Conservation (phyloP, 2,797 vertebrate genomes). For the Sparus aurata region DNA sequence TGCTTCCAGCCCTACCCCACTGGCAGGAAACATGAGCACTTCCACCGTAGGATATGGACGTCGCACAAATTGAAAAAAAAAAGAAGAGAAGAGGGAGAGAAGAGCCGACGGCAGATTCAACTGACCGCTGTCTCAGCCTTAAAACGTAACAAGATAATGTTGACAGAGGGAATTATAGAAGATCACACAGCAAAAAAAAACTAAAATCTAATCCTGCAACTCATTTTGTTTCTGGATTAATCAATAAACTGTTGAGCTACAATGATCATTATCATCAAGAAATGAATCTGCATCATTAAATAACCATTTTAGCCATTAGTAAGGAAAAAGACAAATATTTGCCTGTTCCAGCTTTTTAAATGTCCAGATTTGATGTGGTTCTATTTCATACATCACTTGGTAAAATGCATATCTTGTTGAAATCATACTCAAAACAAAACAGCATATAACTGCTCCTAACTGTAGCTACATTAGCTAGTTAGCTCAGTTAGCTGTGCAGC, state of each 20-base stretch:
- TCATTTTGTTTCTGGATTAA: background rate
- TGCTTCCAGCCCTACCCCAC: conserved; percentile 86
- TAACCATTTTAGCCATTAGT: background rate
- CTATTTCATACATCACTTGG: background rate
- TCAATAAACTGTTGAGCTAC: background rate
- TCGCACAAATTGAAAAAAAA: conserved; percentile 66
- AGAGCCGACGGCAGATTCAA: conserved; percentile 51
- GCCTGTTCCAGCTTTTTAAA: background rate
- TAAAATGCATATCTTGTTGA: background rate
- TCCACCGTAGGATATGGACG: conserved; percentile 81
- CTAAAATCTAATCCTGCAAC: background rate
- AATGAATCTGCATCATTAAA: background rate
- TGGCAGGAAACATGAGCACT: conserved; percentile 84
- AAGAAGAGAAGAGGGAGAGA: background rate
- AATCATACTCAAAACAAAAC: no score
- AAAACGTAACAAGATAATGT: conserved; percentile 18
- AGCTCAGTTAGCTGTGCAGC: no score
- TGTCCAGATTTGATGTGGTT: background rate
- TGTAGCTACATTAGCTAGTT: no score
- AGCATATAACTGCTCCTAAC: no score
- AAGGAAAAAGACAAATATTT: background rate
- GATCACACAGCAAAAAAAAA: conserved; percentile 9
- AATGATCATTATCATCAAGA: background rate
- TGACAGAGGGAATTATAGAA: background rate
- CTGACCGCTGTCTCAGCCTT: conserved; percentile 36